Conservation (phyloP, 2,888 invertebrate genomes). For the Parnassius orleans region DNA sequence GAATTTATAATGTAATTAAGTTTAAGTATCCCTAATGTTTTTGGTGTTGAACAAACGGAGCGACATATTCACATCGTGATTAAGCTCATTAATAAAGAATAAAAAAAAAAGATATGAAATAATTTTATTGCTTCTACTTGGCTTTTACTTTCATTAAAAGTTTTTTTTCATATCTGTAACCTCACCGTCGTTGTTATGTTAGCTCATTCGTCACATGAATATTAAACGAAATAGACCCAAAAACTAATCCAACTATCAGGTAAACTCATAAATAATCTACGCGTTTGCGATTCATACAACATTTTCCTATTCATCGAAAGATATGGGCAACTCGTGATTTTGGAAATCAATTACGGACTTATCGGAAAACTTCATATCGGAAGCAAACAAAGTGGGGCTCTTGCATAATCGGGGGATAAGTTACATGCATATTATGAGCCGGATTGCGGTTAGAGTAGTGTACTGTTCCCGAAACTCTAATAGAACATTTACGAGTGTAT, state of each 20-base stretch:
- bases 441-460: background rate
- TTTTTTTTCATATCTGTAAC: background rate
- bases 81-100: too few species aligned
- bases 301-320: background rate
- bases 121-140: too few species aligned
- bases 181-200: background rate
- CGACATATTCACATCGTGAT: too few species aligned
- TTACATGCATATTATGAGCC: conserved; percentile 18
- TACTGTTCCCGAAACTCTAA: conserved; percentile 8
- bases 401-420: conserved; percentile 22
- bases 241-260: too few species aligned
- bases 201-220: too few species aligned
- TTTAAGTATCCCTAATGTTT: too few species aligned
- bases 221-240: too few species aligned
- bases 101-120: too few species aligned
- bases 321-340: conserved; percentile 18
- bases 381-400: conserved; percentile 18
- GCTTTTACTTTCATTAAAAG: background rate
- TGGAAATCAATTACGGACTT: conserved; percentile 25
- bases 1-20: too few species aligned
- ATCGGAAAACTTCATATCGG: conserved; percentile 22
- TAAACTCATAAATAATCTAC: background rate
- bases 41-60: too few species aligned
- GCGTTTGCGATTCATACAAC: background rate
- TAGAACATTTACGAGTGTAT: background rate